Evolutionary conservation across 2,888 invertebrate genomes (phyloP), one percentile per base, ranked within the genome.

Genomic region (Tiphia femorata): DNA sequence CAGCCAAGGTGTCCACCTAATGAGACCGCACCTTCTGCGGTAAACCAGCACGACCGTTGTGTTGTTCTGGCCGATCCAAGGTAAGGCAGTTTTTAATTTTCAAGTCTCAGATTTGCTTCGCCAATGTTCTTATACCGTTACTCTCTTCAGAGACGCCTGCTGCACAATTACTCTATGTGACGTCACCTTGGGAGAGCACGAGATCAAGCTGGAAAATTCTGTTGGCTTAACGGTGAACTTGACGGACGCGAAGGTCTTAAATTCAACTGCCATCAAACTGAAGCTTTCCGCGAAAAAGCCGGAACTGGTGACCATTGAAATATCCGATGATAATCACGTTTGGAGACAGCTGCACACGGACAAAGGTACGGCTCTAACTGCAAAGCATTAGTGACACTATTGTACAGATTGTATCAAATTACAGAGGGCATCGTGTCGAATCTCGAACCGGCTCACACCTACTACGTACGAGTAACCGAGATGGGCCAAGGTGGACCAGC

Each of bases 141-240:
- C 1, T 8, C 7, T 6, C 60, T 72, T 4, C 56, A 89, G 89
- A 47, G 95, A 96, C 79, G 85, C 90, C 1, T 96, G 96, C 78
- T 96, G 96, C 74, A 93, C 91, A 68, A 88, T 94, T 61, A 91
- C 95, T 58, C 86, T 95, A 2, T 96, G 96, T 78, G 95, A 94
- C 75, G 94, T 94, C 3, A 92, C 93, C 0, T 86, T 93, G 16
- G 92, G 92, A 62, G 93, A 88, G 48, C 92, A 92, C 63, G 93
- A 93, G 62, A 78, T 82, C 21, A 81, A 73, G 37, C 56, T 77
- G 1, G 82, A 83, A 47, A 77, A 60, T 63, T 79, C 76, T n/a
- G 71, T 63, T 37, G 84, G 81, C 55, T 57, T 78, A 23, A 67
- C 67, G 14, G 80, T 82, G 2, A 81, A 82, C 48, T 60, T 81